Evolutionary conservation across 2,888 invertebrate species (phyloP), one percentile per base, ranked within the genome.

Genomic region (Cantharis flavilabris): DNA sequence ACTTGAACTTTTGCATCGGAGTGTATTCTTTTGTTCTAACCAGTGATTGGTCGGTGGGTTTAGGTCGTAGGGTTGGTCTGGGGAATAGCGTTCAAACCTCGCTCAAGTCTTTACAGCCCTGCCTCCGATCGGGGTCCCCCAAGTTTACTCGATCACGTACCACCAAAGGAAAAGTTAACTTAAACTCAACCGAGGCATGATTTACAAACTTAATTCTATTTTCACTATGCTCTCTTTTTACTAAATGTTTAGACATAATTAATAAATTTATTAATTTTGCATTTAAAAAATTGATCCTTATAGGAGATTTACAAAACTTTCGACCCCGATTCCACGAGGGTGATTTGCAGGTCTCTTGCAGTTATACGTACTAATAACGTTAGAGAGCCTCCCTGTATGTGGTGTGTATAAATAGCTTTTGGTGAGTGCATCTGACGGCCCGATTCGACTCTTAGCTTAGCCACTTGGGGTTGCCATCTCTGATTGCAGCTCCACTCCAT

Each of bases 31-130:
- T 88, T 88, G 88, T 88, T 88, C 88, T 88, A 88, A 85, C 81
- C 86, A 86, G 85, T 87, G 88, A 88, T 88, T 88, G 88, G 88
- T 88, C 87, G 87, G 84, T 85, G 86, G 84, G 86, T 86, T 86
- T 82, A 85, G 86, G 86, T 86, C 86, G 86, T 84, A 86, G 87
- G 86, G 87, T 84, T 84, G 83, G 83, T 81, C 82, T 77, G 77
- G 72, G 75, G 73, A 73, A 73, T 76, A 71, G 73, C 79, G 75
- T 71, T 71, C 73, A 71, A 71, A 69, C 70, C 75, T 64, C 30
- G 73, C 30, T 71, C 76, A 64, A 76, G 71, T 71, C 80, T 77
- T 49, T 73, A 33, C 80, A 75, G 75, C 76, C 75, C 76, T 76
- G 79, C 77, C 79, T 75, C 77, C 77, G 72, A 65, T 69, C 65